A percentile compares a stretch with the other conserved stretches of the same genome.
Evolutionary conservation across 2,113 vertebrate genomes (phyloP).

Genomic region (Litocranius walleri): DNA sequence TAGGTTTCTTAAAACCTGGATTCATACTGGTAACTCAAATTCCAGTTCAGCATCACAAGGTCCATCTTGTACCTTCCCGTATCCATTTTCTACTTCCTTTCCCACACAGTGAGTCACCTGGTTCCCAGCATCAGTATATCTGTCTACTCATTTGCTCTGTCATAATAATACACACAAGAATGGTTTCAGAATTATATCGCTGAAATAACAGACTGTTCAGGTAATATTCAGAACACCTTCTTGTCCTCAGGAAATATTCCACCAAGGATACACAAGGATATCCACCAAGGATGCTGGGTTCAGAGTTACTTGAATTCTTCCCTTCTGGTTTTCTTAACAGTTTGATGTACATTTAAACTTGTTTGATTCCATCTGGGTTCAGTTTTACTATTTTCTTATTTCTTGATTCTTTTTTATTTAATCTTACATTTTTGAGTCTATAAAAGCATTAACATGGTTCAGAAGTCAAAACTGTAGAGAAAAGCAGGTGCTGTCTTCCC

Average conservation of each 20-base stretch:
- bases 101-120: neutral
- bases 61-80: neutral
- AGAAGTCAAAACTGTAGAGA: neutral
- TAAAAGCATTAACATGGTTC: neutral
- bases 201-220: neutral
- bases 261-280: neutral
- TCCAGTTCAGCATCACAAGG: neutral
- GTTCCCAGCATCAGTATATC: neutral
- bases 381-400: neutral
- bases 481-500: neutral
- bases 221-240: neutral
- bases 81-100: neutral
- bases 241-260: neutral
- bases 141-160: neutral
- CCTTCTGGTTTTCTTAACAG: neutral
- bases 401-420: neutral
- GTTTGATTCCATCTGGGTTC: neutral
- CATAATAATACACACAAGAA: neutral
- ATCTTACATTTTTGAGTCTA: neutral
- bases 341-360: neutral
- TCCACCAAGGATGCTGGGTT: neutral
- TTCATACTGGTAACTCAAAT: neutral
- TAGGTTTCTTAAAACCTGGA: neutral
- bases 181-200: neutral
- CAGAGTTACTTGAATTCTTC: neutral